Evolutionary conservation across 2,888 invertebrate genomes (phyloP), one percentile per base, ranked within the genome.

Genomic region (Sclerodermus sp.): DNA sequence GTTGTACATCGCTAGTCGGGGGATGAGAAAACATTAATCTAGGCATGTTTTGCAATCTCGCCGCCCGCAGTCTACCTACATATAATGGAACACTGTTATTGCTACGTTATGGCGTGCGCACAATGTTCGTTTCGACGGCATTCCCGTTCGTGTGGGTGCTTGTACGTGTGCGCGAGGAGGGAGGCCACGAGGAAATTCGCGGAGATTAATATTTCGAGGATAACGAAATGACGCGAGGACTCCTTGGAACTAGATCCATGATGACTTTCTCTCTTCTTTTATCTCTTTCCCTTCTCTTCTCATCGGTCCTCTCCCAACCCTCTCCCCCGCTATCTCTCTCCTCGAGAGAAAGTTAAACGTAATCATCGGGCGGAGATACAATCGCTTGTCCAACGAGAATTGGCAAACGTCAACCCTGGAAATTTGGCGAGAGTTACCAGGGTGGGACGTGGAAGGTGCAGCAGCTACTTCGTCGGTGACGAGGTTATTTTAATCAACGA

Each of bases 21-120:
- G 73, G 61, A 74, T 73, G 76, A 76, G 77, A 76, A 77, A 76
- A 75, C 74, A 76, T 77, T 77, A 77, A 77, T 77, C 77, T 76
- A 76, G 77, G 70, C 75, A 76, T 71, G 73, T 74, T 76, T 74
- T 74, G 76, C 67, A 73, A 74, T 75, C 74, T 74, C 69, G 47
- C 66, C 50, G 51, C 66, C 63, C 59, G 57, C 61, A 59, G 60
- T 66, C 59, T 68, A 66, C 66, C 57, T 61, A 63, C 65, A 65
- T 69, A 73, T 73, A 75, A 76, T 72, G 72, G 69, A 74, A 76
- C 75, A 61, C 75, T 73, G 73, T 76, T 75, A 75, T 74, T 75
- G 71, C 73, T 66, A 69, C 68, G 73, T 73, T 73, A 71, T 69
- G 67, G 66, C 71, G 67, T 65, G 69, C 64, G 63, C 70, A 73